These are phyloP conservation scores for Lysandra coridon DNA, from an alignment of 2,888 invertebrate genomes.

Conservation along the genomic window DNA sequence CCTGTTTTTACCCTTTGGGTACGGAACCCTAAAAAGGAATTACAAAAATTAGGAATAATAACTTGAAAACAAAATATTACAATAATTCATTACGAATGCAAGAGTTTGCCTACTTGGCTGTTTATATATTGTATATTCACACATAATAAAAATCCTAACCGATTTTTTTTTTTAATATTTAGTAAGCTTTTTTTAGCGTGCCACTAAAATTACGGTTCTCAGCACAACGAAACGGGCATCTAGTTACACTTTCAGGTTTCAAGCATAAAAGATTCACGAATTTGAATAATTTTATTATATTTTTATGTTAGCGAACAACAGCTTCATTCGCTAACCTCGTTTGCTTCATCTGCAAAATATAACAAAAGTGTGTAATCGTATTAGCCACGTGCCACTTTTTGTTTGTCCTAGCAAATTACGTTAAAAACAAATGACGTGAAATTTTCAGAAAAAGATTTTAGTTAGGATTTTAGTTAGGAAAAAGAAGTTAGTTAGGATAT, in stretches of 20 bases:
- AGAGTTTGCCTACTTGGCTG: no score
- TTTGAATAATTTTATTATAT: slow-evolving; percentile 10
- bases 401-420: background rate
- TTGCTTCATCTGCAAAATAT: slow-evolving; percentile 4
- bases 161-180: no score
- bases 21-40: background rate
- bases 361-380: slow-evolving; percentile 6
- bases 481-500: no score
- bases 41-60: background rate
- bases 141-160: no score
- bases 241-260: no score
- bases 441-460: background rate
- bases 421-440: background rate
- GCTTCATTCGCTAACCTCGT: background rate
- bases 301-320: background rate
- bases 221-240: background rate
- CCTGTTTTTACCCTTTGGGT: no score
- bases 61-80: background rate
- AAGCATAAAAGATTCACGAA: background rate
- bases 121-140: no score
- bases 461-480: no score
- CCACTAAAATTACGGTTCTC: no score
- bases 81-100: background rate
- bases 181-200: no score
- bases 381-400: background rate